Evolutionary conservation across 1,140 invertebrate genomes (phyloP).

Genomic region (Palaemon carinicauda): DNA sequence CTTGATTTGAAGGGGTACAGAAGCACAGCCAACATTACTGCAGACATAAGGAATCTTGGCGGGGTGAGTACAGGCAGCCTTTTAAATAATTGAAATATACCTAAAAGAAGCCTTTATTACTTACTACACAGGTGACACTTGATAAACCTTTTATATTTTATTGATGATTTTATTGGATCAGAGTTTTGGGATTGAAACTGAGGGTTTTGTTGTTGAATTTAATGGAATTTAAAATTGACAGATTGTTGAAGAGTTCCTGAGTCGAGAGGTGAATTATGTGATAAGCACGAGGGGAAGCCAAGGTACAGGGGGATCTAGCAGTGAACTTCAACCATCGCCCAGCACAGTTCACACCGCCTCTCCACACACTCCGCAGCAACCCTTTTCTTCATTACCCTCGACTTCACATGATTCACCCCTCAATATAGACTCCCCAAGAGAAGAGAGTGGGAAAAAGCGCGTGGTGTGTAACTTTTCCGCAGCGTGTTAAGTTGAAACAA

Average conservation of each 20-base stretch:
- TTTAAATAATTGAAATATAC: not conserved
- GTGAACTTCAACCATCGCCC: slow-evolving; percentile 48
- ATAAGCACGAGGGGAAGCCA: slow-evolving; percentile 25
- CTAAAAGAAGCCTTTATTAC: too few species aligned
- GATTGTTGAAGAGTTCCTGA: slow-evolving; percentile 53
- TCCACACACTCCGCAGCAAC: slow-evolving; percentile 46
- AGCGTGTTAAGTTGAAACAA: not conserved
- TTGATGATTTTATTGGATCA: not conserved
- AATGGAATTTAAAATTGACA: not conserved
- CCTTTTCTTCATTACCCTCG: slow-evolving; percentile 32
- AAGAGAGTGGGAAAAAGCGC: slow-evolving; percentile 44
- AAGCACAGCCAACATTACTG: slow-evolving; percentile 10
- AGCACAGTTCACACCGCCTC: slow-evolving; percentile 12
- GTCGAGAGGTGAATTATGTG: slow-evolving; percentile 48
- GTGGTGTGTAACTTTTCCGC: slow-evolving; percentile 12
- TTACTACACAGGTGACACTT: too few species aligned
- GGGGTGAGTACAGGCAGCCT: slow-evolving; percentile 21
- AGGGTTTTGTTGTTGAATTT: not conserved
- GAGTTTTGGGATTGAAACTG: not conserved
- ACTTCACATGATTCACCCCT: slow-evolving; percentile 50
- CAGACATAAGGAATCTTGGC: slow-evolving; percentile 41
- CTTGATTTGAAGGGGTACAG: slow-evolving; percentile 46
- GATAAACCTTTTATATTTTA: too few species aligned
- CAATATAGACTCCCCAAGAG: slow-evolving; percentile 34
- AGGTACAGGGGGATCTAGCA: slow-evolving; percentile 31